Conservation (phyloP, 2,797 vertebrate genomes). For the Malacoraja senta region DNA sequence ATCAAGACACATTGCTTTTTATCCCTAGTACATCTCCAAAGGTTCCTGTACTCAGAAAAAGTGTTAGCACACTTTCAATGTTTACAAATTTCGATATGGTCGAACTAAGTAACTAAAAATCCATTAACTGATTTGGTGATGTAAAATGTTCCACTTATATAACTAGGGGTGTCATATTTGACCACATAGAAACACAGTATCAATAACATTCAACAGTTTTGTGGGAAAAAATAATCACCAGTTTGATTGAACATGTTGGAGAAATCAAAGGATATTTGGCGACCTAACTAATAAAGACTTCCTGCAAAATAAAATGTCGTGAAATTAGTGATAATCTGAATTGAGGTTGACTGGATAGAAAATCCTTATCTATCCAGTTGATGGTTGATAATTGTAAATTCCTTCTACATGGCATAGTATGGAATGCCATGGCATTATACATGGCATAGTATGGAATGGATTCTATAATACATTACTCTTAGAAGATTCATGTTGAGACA, state of each 20-base stretch:
- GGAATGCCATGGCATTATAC: not conserved
- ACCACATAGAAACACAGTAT: not conserved
- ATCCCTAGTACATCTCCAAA: conserved; percentile 8
- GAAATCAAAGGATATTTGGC: not conserved
- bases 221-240: not conserved
- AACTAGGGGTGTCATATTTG: not conserved
- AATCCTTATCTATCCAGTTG: not conserved
- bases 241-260: not conserved
- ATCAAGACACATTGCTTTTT: not conserved
- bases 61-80: not conserved
- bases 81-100: not conserved
- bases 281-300: not conserved
- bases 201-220: not conserved
- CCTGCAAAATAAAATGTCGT: not conserved
- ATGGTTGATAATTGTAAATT: not conserved
- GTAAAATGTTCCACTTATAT: not conserved
- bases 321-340: not conserved
- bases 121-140: not conserved
- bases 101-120: not conserved
- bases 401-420: not conserved
- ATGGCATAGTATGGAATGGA: not conserved
- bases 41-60: not conserved
- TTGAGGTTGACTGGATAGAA: not conserved
- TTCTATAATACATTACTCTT: not conserved
- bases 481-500: not conserved